Percentiles rank a stretch among this genome's conserved stretches.
Conservation (phyloP, 2,888 invertebrate species). For the Lapara coniferarum region DNA sequence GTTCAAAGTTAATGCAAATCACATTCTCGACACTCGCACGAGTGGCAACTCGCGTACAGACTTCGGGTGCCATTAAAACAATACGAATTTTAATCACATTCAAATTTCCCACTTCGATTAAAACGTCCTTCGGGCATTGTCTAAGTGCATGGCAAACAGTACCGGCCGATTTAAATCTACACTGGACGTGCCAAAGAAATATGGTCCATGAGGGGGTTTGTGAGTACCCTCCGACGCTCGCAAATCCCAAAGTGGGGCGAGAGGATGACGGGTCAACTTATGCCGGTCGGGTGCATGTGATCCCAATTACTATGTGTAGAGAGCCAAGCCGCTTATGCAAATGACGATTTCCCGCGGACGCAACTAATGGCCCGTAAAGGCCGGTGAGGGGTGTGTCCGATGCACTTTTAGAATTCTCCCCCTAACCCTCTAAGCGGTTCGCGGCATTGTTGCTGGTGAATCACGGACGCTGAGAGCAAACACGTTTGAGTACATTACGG, state of each 20-base stretch:
- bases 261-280: slow-evolving; percentile 52
- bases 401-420: slow-evolving; percentile 69
- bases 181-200: slow-evolving; percentile 56
- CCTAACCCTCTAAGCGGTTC: slow-evolving; percentile 18
- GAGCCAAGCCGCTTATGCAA: slow-evolving; percentile 83
- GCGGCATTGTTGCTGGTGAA: slow-evolving; percentile 1
- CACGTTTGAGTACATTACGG: neutral
- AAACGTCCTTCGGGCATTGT: slow-evolving; percentile 73
- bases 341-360: slow-evolving; percentile 80
- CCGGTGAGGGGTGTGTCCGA: slow-evolving; percentile 48
- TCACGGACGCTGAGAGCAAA: neutral
- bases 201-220: slow-evolving; percentile 45
- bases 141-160: slow-evolving; percentile 80
- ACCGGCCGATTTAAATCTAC: slow-evolving; percentile 71
- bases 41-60: slow-evolving; percentile 53
- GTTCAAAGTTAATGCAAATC: slow-evolving; percentile 70
- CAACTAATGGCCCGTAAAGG: slow-evolving; percentile 78
- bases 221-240: slow-evolving; percentile 37
- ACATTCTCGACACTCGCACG: slow-evolving; percentile 53
- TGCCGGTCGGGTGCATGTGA: slow-evolving; percentile 69
- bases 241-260: slow-evolving; percentile 38
- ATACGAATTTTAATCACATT: slow-evolving; percentile 79
- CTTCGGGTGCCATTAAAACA: slow-evolving; percentile 68
- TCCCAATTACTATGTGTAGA: slow-evolving; percentile 81
- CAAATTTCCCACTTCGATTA: slow-evolving; percentile 81